Percentiles rank a stretch among this genome's conserved stretches.
phyloP scores from a whole-genome alignment of 2,888 invertebrate genomes.

The Synanthedon andrenaeformis region DNA sequence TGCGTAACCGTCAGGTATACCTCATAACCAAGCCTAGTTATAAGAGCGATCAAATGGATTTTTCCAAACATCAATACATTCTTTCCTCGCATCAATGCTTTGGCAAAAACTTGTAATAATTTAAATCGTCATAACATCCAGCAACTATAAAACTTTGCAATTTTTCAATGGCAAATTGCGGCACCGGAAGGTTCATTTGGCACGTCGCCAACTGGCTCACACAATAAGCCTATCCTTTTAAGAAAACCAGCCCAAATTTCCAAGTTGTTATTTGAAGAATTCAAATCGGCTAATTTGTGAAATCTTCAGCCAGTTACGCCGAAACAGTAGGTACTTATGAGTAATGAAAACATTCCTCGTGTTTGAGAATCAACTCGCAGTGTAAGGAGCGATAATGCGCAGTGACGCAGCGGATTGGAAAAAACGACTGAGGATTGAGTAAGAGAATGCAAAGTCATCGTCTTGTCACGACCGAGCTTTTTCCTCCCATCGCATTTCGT shows the following conservation, averaged over 20 bases:
- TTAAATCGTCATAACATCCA: no score
- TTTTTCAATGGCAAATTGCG: neutral
- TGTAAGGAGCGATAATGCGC: slow-evolving; percentile 4
- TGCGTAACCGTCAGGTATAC: no score
- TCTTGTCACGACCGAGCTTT: slow-evolving; percentile 2
- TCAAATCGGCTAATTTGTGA: neutral
- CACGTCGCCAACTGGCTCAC: neutral
- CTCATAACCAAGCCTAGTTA: no score
- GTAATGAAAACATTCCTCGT: neutral
- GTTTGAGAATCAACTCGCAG: neutral
- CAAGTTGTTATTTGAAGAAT: neutral
- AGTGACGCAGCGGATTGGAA: slow-evolving; percentile 7
- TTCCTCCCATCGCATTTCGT: neutral
- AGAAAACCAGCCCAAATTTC: neutral
- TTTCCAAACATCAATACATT: no score
- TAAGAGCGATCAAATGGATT: no score
- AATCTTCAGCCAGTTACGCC: neutral
- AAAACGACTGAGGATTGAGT: neutral
- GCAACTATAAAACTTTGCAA: no score
- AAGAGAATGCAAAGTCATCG: slow-evolving; percentile 3
- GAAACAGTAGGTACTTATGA: neutral
- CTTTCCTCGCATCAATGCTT: no score
- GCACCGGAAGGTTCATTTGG: neutral
- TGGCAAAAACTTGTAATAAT: no score
- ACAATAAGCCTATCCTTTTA: neutral